phyloP scores from a whole-genome alignment of 2,113 vertebrate genomes.

The Perccottus glenii region DNA sequence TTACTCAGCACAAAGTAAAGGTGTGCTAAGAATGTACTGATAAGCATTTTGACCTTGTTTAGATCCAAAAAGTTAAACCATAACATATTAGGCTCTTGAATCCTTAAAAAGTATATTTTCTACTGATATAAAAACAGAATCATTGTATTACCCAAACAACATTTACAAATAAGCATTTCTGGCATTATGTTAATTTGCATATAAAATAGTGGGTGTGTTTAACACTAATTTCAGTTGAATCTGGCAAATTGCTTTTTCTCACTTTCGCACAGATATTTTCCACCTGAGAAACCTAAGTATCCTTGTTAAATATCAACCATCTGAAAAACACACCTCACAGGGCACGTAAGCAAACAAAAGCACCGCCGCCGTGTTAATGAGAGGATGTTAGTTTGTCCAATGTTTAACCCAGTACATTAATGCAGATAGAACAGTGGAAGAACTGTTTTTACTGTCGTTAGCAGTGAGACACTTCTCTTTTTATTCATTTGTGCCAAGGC shows the following conservation, averaged over 20 bases:
- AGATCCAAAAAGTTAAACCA: not conserved
- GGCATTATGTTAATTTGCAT: too few relatives aligned
- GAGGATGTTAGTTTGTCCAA: not conserved
- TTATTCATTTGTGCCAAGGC: not conserved
- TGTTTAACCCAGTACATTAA: constrained; percentile 21
- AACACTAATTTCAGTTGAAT: too few relatives aligned
- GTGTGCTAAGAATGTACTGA: not conserved
- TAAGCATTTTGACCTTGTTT: not conserved
- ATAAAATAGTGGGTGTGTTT: too few relatives aligned
- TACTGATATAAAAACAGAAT: too few relatives aligned
- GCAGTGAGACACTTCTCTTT: not conserved
- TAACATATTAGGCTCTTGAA: not conserved
- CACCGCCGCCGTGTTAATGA: not conserved
- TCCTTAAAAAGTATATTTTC: not conserved
- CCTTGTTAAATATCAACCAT: constrained; percentile 4
- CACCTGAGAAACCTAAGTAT: not conserved
- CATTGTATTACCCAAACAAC: too few relatives aligned
- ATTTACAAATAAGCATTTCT: too few relatives aligned
- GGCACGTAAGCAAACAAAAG: constrained; percentile 59
- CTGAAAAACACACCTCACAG: constrained; percentile 12
- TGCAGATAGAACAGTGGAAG: not conserved
- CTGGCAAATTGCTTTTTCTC: too few relatives aligned
- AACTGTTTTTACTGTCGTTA: not conserved
- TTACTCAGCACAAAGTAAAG: not conserved
- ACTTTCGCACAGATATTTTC: not conserved